Percentiles rank a stretch among this genome's conserved stretches.
These are phyloP conservation scores for Parapristionchus giblindavisi DNA, from an alignment of 2,888 invertebrate species.

Conservation along the genomic window DNA sequence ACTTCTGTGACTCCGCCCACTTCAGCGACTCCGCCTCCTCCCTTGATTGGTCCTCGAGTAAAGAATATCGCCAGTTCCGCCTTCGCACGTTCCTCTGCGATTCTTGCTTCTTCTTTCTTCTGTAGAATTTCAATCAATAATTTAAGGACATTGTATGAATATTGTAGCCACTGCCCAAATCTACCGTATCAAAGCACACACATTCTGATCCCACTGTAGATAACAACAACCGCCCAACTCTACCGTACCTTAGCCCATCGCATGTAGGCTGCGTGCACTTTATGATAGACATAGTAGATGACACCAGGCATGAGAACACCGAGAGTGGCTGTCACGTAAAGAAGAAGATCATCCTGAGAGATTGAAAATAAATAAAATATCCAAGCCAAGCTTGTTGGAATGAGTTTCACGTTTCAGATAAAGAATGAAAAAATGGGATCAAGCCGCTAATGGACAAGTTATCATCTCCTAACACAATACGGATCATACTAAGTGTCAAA, in stretches of 20 bases:
- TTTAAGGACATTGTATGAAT: too few relatives aligned
- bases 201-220: neutral
- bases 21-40: neutral
- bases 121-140: slow-evolving; percentile 35
- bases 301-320: slow-evolving; percentile 64
- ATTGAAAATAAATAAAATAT: too few relatives aligned
- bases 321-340: slow-evolving; percentile 63
- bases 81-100: slow-evolving; percentile 53
- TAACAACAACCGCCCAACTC: neutral
- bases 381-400: too few relatives aligned
- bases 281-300: slow-evolving; percentile 60
- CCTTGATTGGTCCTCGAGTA: slow-evolving; percentile 29
- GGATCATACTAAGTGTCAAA: neutral
- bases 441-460: neutral
- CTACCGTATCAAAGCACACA: too few relatives aligned
- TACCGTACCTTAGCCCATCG: slow-evolving; percentile 51
- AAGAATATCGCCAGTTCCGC: slow-evolving; percentile 53
- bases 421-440: too few relatives aligned
- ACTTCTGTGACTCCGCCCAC: neutral
- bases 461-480: neutral
- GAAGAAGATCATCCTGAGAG: slow-evolving; percentile 63
- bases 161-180: too few relatives aligned
- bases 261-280: slow-evolving; percentile 56
- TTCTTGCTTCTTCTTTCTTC: slow-evolving; percentile 53
- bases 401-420: too few relatives aligned